These are phyloP conservation scores for Gallinago nigripennis DNA, from an alignment of 2,797 vertebrate genomes.

Conservation along the genomic window DNA sequence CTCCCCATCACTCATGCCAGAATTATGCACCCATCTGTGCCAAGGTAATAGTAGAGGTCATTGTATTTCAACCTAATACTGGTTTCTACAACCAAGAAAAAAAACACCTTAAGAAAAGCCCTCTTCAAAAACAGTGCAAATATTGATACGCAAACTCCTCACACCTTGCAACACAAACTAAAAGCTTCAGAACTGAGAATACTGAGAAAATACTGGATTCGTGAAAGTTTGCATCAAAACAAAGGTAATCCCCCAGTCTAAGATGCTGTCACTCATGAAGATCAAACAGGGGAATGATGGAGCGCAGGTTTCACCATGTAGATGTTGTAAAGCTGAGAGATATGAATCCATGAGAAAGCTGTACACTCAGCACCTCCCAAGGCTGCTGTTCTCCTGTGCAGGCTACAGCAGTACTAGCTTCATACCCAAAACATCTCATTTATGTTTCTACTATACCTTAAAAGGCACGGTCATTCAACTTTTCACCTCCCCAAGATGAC, in stretches of 20 bases:
- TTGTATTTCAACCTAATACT: background rate
- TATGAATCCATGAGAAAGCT: background rate
- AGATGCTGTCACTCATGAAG: rapidly evolving
- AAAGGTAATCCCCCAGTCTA: background rate
- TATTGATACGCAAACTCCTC: background rate
- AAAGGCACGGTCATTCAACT: conserved; percentile 15
- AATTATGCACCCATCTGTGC: background rate
- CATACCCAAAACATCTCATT: background rate
- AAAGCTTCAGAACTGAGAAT: background rate
- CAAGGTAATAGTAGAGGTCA: background rate
- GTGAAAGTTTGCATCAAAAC: background rate
- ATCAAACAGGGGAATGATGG: rapidly evolving
- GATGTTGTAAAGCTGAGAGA: background rate
- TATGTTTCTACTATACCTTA: background rate
- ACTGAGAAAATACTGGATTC: background rate
- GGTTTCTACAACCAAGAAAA: background rate
- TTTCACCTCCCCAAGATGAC: background rate
- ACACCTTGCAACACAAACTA: rapidly evolving
- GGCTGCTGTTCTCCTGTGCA: background rate
- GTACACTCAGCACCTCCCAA: background rate
- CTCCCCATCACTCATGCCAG: background rate
- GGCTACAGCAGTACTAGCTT: background rate
- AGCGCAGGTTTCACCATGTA: rapidly evolving
- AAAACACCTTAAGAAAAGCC: background rate
- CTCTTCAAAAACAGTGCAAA: background rate